These are phyloP conservation scores for Pseudococcus longispinus DNA, from an alignment of 2,888 invertebrate species.

Conservation along the genomic window DNA sequence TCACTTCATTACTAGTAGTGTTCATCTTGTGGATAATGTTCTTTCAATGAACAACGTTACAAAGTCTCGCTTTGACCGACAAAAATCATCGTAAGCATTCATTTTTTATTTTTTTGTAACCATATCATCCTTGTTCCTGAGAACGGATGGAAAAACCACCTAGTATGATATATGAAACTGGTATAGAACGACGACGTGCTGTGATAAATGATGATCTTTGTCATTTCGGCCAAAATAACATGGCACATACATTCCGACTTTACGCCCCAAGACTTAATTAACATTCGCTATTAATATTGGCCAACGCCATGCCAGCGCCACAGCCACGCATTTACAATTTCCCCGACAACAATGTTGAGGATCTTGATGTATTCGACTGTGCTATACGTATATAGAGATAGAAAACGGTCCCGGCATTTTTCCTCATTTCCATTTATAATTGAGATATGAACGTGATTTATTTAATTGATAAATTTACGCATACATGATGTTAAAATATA, in stretches of 20 bases:
- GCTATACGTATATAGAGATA: too few relatives aligned
- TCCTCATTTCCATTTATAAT: constrained; percentile 5
- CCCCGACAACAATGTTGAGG: neutral
- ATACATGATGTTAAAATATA: neutral
- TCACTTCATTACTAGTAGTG: neutral
- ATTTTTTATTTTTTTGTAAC: neutral
- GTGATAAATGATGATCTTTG: constrained; percentile 11
- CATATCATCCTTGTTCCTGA: neutral
- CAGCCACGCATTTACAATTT: neutral
- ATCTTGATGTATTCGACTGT: neutral
- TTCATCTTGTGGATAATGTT: neutral
- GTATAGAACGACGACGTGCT: constrained; percentile 1
- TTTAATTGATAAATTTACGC: constrained; percentile 16
- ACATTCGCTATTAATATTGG: constrained; percentile 16
- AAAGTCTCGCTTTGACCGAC: neutral
- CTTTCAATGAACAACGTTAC: neutral
- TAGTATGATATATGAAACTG: constrained; percentile 2
- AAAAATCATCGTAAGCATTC: neutral
- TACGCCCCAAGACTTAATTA: neutral
- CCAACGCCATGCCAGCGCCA: neutral
- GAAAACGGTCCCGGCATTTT: neutral
- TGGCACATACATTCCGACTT: constrained; percentile 6
- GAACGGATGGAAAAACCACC: neutral
- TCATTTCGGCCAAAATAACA: constrained; percentile 1
- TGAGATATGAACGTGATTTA: constrained; percentile 1